A percentile compares a stretch with the other conserved stretches of the same genome.
phyloP scores from a whole-genome alignment of 2,888 invertebrate genomes.

The Andricus curvator region DNA sequence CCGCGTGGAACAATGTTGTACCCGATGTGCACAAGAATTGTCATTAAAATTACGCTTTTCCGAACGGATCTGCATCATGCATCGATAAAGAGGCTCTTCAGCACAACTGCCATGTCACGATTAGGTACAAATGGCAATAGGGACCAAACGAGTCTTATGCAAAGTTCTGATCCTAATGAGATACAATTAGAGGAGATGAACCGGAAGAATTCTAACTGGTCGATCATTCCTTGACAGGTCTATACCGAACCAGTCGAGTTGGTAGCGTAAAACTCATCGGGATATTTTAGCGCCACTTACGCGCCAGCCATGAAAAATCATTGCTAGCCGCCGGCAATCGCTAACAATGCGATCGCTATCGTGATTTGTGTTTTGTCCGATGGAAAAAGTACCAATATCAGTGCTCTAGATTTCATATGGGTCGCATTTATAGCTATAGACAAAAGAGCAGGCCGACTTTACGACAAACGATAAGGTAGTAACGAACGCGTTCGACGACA shows the following conservation, averaged over 20 bases:
- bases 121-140: slow-evolving; percentile 15
- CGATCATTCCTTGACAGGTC: not conserved
- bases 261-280: not conserved
- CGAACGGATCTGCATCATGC: slow-evolving; percentile 25
- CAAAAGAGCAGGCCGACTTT: slow-evolving; percentile 43
- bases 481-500: slow-evolving; percentile 45
- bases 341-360: slow-evolving; percentile 46
- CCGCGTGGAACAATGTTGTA: slow-evolving; percentile 35
- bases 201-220: slow-evolving; percentile 47
- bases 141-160: slow-evolving; percentile 42
- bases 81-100: slow-evolving; percentile 20
- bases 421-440: slow-evolving; percentile 39
- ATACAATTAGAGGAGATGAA: slow-evolving; percentile 56
- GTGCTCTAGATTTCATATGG: slow-evolving; percentile 51
- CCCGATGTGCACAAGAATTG: slow-evolving; percentile 20
- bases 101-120: slow-evolving; percentile 36
- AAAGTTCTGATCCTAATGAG: slow-evolving; percentile 55
- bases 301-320: slow-evolving; percentile 9
- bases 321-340: not conserved
- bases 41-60: slow-evolving; percentile 39
- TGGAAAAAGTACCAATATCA: slow-evolving; percentile 43
- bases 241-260: not conserved
- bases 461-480: slow-evolving; percentile 37
- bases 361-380: slow-evolving; percentile 47
- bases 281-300: slow-evolving; percentile 29